Percentiles rank a stretch among this genome's conserved stretches.
Evolutionary conservation across 2,888 invertebrate species (phyloP).

Genomic region (Stratiomys singularior): DNA sequence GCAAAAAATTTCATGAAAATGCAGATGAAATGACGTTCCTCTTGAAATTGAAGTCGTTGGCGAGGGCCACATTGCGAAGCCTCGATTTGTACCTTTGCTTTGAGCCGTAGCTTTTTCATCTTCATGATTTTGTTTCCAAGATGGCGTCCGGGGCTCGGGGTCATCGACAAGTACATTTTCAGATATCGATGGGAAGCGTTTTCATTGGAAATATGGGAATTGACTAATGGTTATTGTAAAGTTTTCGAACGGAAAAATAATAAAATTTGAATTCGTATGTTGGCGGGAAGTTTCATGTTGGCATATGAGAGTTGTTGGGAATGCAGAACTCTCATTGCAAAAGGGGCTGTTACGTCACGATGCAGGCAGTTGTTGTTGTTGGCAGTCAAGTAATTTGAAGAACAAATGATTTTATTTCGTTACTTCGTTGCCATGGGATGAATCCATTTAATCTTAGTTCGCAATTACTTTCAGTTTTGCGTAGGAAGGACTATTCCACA

Average conservation of each 20-base stretch:
- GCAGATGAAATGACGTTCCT: too few relatives aligned
- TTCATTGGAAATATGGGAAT: neutral
- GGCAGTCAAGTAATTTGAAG: neutral
- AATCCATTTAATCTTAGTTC: too few relatives aligned
- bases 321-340: neutral
- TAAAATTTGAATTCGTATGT: neutral
- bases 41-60: neutral
- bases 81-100: constrained; percentile 1
- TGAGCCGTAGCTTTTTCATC: constrained; percentile 25
- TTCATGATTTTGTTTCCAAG: constrained; percentile 51
- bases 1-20: too few relatives aligned
- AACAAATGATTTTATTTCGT: too few relatives aligned
- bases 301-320: neutral
- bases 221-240: neutral
- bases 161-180: constrained; percentile 19
- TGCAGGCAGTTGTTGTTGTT: neutral
- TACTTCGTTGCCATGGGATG: too few relatives aligned
- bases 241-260: neutral
- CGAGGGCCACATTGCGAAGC: constrained; percentile 23
- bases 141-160: constrained; percentile 54
- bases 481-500: too few relatives aligned
- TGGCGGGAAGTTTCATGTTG: neutral
- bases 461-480: too few relatives aligned
- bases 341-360: constrained; percentile 15
- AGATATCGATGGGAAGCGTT: neutral